A percentile compares a stretch with the other conserved stretches of the same genome.
phyloP scores from a whole-genome alignment of 2,888 invertebrate genomes.

The Epistrophe eligans region DNA sequence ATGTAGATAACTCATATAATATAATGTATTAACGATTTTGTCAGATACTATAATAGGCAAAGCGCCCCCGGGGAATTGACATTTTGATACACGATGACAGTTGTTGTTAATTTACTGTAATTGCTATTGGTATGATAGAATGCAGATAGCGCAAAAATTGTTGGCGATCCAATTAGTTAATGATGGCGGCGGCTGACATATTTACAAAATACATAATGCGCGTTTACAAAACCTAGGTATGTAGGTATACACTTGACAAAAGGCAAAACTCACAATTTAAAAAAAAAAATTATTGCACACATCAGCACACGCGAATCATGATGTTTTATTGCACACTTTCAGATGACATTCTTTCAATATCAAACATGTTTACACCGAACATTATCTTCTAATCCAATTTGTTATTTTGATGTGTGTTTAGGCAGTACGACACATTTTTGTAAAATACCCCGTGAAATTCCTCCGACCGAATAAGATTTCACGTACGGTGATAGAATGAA shows the following conservation, averaged over 20 bases:
- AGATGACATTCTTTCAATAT: constrained; percentile 61
- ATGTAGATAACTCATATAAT: constrained; percentile 65
- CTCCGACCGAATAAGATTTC: constrained; percentile 50
- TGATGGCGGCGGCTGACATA: constrained; percentile 57
- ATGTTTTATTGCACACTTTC: constrained; percentile 72
- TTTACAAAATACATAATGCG: constrained; percentile 36
- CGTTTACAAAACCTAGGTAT: background rate
- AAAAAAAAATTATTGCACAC: constrained; percentile 57
- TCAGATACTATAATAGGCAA: constrained; percentile 25
- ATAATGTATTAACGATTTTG: constrained; percentile 35
- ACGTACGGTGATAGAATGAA: constrained; percentile 52
- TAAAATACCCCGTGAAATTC: constrained; percentile 68
- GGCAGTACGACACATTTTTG: constrained; percentile 36
- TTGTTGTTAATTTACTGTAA: constrained; percentile 63
- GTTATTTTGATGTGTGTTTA: constrained; percentile 44
- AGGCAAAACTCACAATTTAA: constrained; percentile 22
- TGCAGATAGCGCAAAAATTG: constrained; percentile 66
- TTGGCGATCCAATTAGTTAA: constrained; percentile 72
- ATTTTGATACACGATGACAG: constrained; percentile 65
- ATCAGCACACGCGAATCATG: constrained; percentile 36
- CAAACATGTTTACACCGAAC: constrained; percentile 58
- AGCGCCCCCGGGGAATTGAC: constrained; percentile 41
- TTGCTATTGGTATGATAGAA: constrained; percentile 58
- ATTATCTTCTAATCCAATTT: constrained; percentile 59
- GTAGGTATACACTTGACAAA: constrained; percentile 23